These are phyloP conservation scores for Cyprichromis sp. DNA, from an alignment of 2,113 vertebrate species.

Conservation along the genomic window DNA sequence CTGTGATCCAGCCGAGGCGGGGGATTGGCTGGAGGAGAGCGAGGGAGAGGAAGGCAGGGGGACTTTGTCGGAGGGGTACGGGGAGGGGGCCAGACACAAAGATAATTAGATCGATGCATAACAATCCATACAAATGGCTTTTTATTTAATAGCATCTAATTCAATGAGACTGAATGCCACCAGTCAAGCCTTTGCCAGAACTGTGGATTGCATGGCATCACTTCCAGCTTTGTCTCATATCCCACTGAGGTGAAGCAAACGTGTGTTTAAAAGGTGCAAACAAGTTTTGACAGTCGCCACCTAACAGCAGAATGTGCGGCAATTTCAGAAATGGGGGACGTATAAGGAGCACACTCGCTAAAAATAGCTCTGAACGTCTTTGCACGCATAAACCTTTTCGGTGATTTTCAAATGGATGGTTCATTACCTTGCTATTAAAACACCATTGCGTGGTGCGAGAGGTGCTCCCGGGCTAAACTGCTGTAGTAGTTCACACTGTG, in stretches of 20 bases:
- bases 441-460: neutral
- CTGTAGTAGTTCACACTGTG: constrained; percentile 10
- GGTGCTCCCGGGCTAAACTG: constrained; percentile 21
- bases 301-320: neutral
- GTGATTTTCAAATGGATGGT: constrained; percentile 18
- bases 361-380: constrained; percentile 42
- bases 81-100: constrained; percentile 34
- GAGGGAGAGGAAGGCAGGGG: constrained; percentile 33
- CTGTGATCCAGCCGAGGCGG: constrained; percentile 45
- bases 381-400: neutral
- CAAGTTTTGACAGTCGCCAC: constrained; percentile 13
- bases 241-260: neutral
- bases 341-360: constrained; percentile 8
- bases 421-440: constrained; percentile 39
- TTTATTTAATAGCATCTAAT: constrained; percentile 29
- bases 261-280: neutral
- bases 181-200: neutral
- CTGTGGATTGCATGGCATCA: neutral
- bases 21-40: constrained; percentile 55
- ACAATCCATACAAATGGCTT: constrained; percentile 34
- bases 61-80: constrained; percentile 27
- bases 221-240: neutral
- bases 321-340: constrained; percentile 4
- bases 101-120: constrained; percentile 50
- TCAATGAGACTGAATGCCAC: neutral